Evolutionary conservation across 1,140 invertebrate species (phyloP).

Genomic region (Oryzaephilus surinamensis): DNA sequence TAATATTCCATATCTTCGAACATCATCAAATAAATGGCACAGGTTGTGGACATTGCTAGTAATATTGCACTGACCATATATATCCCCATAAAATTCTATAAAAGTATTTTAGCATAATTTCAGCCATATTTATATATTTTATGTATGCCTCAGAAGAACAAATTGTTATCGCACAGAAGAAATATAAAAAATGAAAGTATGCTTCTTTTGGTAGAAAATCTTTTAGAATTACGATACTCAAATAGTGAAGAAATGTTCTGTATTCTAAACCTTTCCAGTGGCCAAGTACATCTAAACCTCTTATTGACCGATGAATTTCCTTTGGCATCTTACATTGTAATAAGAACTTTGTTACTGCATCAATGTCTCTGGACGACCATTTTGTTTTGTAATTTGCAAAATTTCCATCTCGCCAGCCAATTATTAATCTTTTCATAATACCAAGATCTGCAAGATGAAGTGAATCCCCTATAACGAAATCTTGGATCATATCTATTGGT

Average conservation of each 20-base stretch:
- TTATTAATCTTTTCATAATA: slow-evolving; percentile 21
- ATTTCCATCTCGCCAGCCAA: slow-evolving; percentile 18
- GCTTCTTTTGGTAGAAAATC: slow-evolving; percentile 14
- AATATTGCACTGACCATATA: slow-evolving; percentile 18
- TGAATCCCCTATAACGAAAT: slow-evolving; percentile 21
- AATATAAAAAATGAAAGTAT: slow-evolving; percentile 17
- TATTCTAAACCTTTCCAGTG: slow-evolving; percentile 23
- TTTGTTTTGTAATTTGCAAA: slow-evolving; percentile 13
- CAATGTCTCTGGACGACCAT: slow-evolving; percentile 9
- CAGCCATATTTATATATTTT: slow-evolving; percentile 14
- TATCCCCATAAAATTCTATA: no score
- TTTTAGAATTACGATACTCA: slow-evolving; percentile 20
- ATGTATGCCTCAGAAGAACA: no score
- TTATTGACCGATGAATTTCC: slow-evolving; percentile 21
- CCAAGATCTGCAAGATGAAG: slow-evolving; percentile 23
- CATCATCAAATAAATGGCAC: slow-evolving; percentile 14
- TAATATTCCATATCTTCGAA: slow-evolving; percentile 12
- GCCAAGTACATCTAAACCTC: slow-evolving; percentile 15
- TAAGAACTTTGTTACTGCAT: slow-evolving; percentile 8
- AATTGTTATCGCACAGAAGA: no score
- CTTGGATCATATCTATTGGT: slow-evolving; percentile 21
- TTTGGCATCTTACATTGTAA: slow-evolving; percentile 13
- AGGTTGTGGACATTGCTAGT: slow-evolving; percentile 22
- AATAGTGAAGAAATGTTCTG: slow-evolving; percentile 16
- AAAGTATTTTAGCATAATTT: slow-evolving; percentile 9